Conservation (phyloP, 2,888 invertebrate species). For the Scaptomyza reducta region DNA sequence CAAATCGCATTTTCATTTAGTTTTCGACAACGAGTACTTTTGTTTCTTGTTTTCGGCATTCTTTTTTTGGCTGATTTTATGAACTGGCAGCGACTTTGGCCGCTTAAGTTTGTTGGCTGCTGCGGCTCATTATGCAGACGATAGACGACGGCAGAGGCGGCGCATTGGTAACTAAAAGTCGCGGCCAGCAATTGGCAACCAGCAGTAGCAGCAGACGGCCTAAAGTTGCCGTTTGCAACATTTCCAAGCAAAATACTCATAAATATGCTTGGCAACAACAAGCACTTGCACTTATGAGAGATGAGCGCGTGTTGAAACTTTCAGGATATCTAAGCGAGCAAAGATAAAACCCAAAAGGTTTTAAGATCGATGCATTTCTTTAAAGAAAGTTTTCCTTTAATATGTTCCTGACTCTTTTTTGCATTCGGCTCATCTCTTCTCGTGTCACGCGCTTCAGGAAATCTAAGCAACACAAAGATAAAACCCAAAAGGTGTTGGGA, state of each 20-base stretch:
- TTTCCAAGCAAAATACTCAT: conserved; percentile 63
- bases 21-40: conserved; percentile 45
- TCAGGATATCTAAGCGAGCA: no score
- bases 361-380: no score
- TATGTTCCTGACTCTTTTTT: no score
- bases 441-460: conserved; percentile 15
- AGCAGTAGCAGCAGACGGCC: conserved; percentile 49
- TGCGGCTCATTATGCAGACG: conserved; percentile 68
- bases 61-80: conserved; percentile 50
- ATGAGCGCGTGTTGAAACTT: not conserved
- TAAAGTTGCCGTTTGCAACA: conserved; percentile 61
- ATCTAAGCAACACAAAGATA: no score
- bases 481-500: no score
- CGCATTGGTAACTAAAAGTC: conserved; percentile 18
- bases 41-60: conserved; percentile 5
- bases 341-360: no score
- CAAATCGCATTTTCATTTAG: conserved; percentile 51
- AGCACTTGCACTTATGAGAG: conserved; percentile 7
- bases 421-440: not conserved
- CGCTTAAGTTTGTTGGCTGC: conserved; percentile 60
- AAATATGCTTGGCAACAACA: conserved; percentile 53
- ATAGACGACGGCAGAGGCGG: conserved; percentile 18
- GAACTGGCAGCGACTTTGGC: conserved; percentile 57
- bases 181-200: conserved; percentile 64
- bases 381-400: not conserved